phyloP scores from a whole-genome alignment of 2,888 invertebrate species.

The Polydrusus tereticollis region DNA sequence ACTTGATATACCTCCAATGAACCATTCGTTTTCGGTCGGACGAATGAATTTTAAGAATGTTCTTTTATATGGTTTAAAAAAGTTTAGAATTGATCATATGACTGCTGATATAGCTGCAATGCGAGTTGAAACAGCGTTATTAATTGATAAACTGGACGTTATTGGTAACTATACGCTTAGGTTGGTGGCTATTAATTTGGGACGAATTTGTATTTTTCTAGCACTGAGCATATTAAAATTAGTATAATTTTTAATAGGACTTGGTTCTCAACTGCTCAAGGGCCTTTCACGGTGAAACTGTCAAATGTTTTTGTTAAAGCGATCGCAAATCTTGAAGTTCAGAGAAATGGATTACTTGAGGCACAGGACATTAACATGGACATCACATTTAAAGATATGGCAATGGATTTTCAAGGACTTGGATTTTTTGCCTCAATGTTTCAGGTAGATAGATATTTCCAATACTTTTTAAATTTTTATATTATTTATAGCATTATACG shows the following conservation, averaged over 20 bases:
- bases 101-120: slow-evolving; percentile 80
- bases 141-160: slow-evolving; percentile 77
- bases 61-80: slow-evolving; percentile 81
- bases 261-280: slow-evolving; percentile 78
- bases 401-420: slow-evolving; percentile 86
- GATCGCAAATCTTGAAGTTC: slow-evolving; percentile 75
- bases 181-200: too few relatives aligned
- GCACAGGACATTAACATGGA: slow-evolving; percentile 86
- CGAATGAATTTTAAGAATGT: slow-evolving; percentile 80
- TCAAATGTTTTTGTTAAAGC: slow-evolving; percentile 75
- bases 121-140: slow-evolving; percentile 81
- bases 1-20: slow-evolving; percentile 81
- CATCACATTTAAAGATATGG: slow-evolving; percentile 80
- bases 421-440: slow-evolving; percentile 80
- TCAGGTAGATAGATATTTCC: too few relatives aligned
- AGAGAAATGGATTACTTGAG: slow-evolving; percentile 80
- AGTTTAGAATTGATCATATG: slow-evolving; percentile 81
- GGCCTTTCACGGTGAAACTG: slow-evolving; percentile 84
- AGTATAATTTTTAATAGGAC: slow-evolving; percentile 61
- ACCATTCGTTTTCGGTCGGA: slow-evolving; percentile 77
- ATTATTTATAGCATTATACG: too few relatives aligned
- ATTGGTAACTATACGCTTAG: slow-evolving; percentile 55
- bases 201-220: too few relatives aligned
- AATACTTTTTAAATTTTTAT: too few relatives aligned
- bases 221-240: too few relatives aligned